These are phyloP conservation scores for Drosophila hydei DNA, from an alignment of 1,140 invertebrate genomes.

Conservation along the genomic window DNA sequence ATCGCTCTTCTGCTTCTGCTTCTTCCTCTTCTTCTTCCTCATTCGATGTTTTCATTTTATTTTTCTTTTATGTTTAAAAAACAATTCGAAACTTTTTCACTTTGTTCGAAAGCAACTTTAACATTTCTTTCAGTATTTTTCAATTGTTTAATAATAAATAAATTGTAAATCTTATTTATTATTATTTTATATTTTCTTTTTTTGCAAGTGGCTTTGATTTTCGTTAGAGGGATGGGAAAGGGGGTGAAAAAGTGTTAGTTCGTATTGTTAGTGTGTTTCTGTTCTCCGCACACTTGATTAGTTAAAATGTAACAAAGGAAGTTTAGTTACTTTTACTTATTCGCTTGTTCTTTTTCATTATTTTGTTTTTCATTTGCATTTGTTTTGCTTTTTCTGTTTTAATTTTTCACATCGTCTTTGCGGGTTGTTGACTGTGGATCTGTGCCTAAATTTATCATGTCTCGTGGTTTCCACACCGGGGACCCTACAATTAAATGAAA, in stretches of 20 bases:
- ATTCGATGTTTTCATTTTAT: conserved; percentile 1
- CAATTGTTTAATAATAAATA: conserved; percentile 8
- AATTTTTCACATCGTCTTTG: conserved; percentile 84
- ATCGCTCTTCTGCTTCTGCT: no score
- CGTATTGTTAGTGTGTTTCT: conserved; percentile 33
- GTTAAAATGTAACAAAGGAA: conserved; percentile 70
- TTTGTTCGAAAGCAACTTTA: conserved; percentile 29
- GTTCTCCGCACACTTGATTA: conserved; percentile 69
- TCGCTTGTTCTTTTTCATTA: not conserved
- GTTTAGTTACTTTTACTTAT: not conserved
- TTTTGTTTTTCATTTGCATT: conserved; percentile 51
- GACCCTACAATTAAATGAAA: conserved; percentile 90
- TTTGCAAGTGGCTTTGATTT: conserved; percentile 37
- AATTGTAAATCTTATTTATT: conserved; percentile 12
- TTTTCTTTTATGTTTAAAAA: conserved; percentile 33
- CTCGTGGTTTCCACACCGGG: conserved; percentile 95
- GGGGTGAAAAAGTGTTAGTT: conserved; percentile 33
- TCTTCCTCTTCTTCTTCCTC: not conserved
- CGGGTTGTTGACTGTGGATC: conserved; percentile 84
- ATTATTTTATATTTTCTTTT: conserved; percentile 17
- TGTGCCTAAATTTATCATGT: conserved; percentile 86
- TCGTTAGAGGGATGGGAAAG: not conserved
- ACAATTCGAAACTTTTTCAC: conserved; percentile 33
- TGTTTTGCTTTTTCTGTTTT: conserved; percentile 81
- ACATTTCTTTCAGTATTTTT: conserved; percentile 12